Conservation (phyloP, 1,140 invertebrate species). For the Brachystomella parvula region DNA sequence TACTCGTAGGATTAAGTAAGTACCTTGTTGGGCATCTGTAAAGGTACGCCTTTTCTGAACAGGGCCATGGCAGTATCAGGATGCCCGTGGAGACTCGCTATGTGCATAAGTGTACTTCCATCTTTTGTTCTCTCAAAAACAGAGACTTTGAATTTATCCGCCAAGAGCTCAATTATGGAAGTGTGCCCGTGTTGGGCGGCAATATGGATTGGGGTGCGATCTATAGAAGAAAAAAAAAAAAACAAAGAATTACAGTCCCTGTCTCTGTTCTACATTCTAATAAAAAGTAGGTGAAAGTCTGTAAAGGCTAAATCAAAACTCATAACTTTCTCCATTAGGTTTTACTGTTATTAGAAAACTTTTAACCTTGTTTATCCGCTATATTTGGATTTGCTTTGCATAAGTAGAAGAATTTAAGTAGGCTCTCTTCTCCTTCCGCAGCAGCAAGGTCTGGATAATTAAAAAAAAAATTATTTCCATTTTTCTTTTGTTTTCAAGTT, state of each 20-base stretch:
- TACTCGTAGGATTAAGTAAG: no score
- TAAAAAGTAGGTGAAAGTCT: no score
- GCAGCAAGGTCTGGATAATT: constrained; percentile 56
- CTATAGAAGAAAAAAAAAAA: constrained; percentile 11
- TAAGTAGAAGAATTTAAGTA: constrained; percentile 91
- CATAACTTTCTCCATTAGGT: no score
- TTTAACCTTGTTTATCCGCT: constrained; percentile 73
- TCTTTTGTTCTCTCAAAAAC: constrained; percentile 91
- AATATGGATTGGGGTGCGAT: constrained; percentile 55
- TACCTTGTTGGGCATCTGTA: constrained; percentile 98
- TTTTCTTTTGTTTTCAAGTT: background rate
- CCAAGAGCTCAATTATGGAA: constrained; percentile 85
- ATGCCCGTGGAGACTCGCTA: constrained; percentile 90
- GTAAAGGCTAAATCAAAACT: no score
- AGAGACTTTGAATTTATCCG: constrained; percentile 95
- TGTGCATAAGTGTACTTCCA: constrained; percentile 96
- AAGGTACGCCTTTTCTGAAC: constrained; percentile 96
- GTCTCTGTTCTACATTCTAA: no score
- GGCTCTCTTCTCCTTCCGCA: constrained; percentile 84
- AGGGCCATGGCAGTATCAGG: constrained; percentile 97
- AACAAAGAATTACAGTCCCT: background rate
- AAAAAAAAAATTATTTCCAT: background rate
- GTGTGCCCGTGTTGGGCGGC: constrained; percentile 96
- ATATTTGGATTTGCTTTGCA: constrained; percentile 87
- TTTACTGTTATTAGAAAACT: no score